Conservation (phyloP, 2,888 invertebrate genomes). For the Melinaea marsaeus region DNA sequence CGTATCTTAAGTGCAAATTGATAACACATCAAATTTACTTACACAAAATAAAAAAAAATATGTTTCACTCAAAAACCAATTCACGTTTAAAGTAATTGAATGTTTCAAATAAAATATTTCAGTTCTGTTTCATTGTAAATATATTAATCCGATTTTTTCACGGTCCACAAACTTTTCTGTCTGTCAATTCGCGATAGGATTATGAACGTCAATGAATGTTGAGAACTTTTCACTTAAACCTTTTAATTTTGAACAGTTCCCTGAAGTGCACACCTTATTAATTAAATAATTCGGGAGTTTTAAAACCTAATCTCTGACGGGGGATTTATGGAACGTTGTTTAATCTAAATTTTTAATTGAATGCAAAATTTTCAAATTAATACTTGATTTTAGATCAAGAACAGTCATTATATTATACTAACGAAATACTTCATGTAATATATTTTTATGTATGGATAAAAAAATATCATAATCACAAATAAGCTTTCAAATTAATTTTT, state of each 20-base stretch:
- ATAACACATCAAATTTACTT: no score
- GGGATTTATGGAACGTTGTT: conserved; percentile 26
- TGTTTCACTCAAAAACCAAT: not conserved
- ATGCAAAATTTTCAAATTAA: not conserved
- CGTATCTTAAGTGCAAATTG: no score
- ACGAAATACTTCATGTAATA: not conserved
- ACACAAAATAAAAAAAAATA: no score
- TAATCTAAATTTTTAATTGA: conserved; percentile 2
- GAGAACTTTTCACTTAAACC: conserved; percentile 60
- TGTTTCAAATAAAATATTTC: conserved; percentile 9
- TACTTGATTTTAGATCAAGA: not conserved
- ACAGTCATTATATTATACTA: not conserved
- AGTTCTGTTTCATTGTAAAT: conserved; percentile 39
- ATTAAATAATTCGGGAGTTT: conserved; percentile 60
- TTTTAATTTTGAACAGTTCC: conserved; percentile 46
- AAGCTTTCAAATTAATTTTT: no score
- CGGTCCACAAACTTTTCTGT: conserved; percentile 51
- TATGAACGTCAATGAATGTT: conserved; percentile 48
- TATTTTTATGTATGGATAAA: not conserved
- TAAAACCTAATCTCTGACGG: conserved; percentile 38
- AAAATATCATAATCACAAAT: not conserved
- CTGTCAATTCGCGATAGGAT: conserved; percentile 50
- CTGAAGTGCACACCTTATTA: conserved; percentile 66
- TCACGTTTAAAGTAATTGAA: conserved; percentile 1
- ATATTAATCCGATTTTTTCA: conserved; percentile 58